Base-by-base conservation (phyloP, 1,140 invertebrate genomes). In the Papilio aristodemus region DNA sequence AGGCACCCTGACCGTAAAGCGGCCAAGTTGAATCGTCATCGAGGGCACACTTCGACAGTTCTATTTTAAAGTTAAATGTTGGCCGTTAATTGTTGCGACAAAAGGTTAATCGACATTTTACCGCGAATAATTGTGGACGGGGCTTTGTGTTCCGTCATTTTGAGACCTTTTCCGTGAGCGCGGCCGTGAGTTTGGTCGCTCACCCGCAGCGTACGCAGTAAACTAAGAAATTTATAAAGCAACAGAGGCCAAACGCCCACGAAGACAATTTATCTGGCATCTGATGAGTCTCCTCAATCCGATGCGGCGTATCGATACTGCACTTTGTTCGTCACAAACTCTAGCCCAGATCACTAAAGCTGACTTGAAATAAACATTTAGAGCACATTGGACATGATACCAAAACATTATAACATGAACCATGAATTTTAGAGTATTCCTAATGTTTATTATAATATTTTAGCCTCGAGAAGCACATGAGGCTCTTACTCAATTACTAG, bases 41-140 rank as follows among this genome's bases (percentile, higher is more conserved):
- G 80, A 77, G 76, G 78, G 74, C 71, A 73, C 67, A 75, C 75
- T 79, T 77, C 80, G 64, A 69, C 70, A 67, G 72, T 39, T 71
- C 76, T 79, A 77, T 80, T 81, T 80, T 77, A 81, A 78, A 79
- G 72, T 80, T 72, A 73, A 32, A 83, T 86, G 87, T 86, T 77
- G 83, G 83, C 75, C 87, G 84, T 88, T 76, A 85, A 84, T 85
- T 83, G 79, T 17, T 70, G 76, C 75, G 79, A 67, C 74, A 84
- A 85, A 83, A 86, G 83, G 87, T 90, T 85, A 86, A 87, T 90
- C 77, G 81, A 66, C 71, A 75, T 78, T 84, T 85, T 89, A 82
- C 81, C 85, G 82, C 76, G 72, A 69, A 67, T 86, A 87, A 84
- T 80, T 86, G 85, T 84, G 78, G 62, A 32, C 58, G 71, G 59